Evolutionary conservation across 2,888 invertebrate species (phyloP), one percentile per base, ranked within the genome.

Genomic region (Eumerus sabulonum): DNA sequence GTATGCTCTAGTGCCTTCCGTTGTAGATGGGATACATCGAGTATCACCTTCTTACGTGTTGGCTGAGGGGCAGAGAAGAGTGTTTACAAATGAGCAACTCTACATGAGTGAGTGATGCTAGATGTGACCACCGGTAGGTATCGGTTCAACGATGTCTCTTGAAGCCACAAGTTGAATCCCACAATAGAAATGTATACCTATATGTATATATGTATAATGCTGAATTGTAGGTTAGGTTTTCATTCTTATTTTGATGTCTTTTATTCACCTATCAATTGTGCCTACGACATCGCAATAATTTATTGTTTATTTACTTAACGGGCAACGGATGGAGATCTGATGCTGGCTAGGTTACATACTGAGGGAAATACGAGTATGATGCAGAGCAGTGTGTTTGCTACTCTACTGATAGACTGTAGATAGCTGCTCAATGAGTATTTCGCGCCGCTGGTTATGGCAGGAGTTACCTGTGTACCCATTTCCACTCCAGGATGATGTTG

Each of bases 381-480:
- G 27, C 27, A 27, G 2, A 27, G 27, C 3, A 2, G 27, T 27
- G 27, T 27, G 27, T 27, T 2, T 27, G 7, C 7, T 27, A n/a
- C n/a, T n/a, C n/a, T n/a, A n/a, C 7, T 4, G 27, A 27, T 27
- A 27, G 13, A 11, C 7, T 27, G 27, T 27, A 27, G 27, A 27
- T 27, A 27, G 27, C 27, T 60, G 60, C 60, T 66, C 64, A 71
- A 59, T 54, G 44, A 71, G 71, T 76, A 60, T 71, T 64, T 71
- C 76, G 64, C 7, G 2, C 50, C 57, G 57, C 57, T 42, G 42
- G 57, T 36, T 59, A 48, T 7, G 27, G 2, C 73, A 67, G 73
- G 68, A 74, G 77, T 68, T 77, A 59, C 77, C 77, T 77, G 73
- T 73, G 68, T 62, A 71, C 76, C 71, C 71, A 76, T 64, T 60